Base-by-base conservation (phyloP, 2,888 invertebrate genomes). In the Galeruca laticollis region DNA sequence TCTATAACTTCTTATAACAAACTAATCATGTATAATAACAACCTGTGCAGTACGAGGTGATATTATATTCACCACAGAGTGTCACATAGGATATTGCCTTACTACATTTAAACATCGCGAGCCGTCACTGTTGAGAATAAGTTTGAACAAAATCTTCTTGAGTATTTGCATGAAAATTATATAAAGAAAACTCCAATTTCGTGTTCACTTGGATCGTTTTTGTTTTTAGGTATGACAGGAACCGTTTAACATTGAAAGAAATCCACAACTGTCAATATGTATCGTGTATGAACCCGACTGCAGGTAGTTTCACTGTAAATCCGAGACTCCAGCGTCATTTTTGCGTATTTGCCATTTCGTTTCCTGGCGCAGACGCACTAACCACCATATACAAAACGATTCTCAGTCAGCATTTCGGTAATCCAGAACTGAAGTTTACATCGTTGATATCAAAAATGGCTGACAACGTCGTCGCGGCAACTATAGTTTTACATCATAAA, bases 251-350 rank as follows among this genome's bases (percentile, higher is more conserved):
- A 0, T 85, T 98, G 11, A 98, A 98, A 86, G 98, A 98, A 74
- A 96, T 98, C 71, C 96, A 97, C 84, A 98, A 97, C 82, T 97
- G 97, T 69, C 98, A 98, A 84, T 98, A 98, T 82, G 94, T 98
- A 13, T 94, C 97, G 37, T 97, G 97, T 83, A 98, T 98, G 98
- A 98, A 98, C 87, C 98, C 98, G 0, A 98, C 98, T 0, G 97
- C 98, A 31, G 98, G 98, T 59, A 97, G 96, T 82, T 98, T 98
- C 81, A 97, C 97, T 3, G 97, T 98, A 75, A 97, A 98, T 87
- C 96, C 98, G 0, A 89, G 98, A 74, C 88, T 98, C 9, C 97
- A 98, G 83, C 88, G 96, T 61, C 96, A 96, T 83, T 96, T 96
- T 82, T 92, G 94, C 80, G 95, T 96, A 0, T 94, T 96, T 82